A percentile compares a stretch with the other conserved stretches of the same genome.
Evolutionary conservation across 2,797 vertebrate genomes (phyloP).

Genomic region (Gymnodraco acuticeps): DNA sequence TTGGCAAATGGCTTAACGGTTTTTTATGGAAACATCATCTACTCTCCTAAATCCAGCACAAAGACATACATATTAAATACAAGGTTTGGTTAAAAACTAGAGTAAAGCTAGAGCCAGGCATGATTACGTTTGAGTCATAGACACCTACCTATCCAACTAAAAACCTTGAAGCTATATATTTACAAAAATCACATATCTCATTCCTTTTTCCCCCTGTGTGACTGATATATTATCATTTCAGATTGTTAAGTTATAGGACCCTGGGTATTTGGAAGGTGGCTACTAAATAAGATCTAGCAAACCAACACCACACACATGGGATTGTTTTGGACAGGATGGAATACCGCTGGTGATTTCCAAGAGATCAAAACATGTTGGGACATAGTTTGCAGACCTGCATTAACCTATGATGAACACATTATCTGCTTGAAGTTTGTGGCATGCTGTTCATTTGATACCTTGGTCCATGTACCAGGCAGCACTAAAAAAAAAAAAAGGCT

Average conservation of each 20-base stretch:
- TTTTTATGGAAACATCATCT: conserved; percentile 1
- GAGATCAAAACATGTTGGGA: conserved; percentile 8
- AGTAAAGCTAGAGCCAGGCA: neutral
- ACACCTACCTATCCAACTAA: neutral
- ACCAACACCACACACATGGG: neutral
- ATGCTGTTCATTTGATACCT: neutral
- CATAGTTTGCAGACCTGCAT: conserved; percentile 3
- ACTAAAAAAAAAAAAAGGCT: no score
- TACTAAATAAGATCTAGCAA: conserved; percentile 17
- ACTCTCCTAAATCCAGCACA: neutral
- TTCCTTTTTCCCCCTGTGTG: neutral
- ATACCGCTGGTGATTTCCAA: conserved; percentile 21
- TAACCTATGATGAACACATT: neutral
- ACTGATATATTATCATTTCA: conserved; percentile 4
- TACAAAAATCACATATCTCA: neutral
- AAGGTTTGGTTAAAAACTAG: neutral
- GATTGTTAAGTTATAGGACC: neutral
- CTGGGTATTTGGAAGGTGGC: conserved; percentile 11
- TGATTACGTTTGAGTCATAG: neutral
- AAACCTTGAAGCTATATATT: neutral
- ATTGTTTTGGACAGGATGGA: neutral
- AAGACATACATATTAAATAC: neutral
- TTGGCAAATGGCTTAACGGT: neutral
- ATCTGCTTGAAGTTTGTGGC: neutral
- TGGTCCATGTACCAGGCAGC: neutral